Conservation (phyloP, 2,113 vertebrate species). For the Gymnocephalus cernua region DNA sequence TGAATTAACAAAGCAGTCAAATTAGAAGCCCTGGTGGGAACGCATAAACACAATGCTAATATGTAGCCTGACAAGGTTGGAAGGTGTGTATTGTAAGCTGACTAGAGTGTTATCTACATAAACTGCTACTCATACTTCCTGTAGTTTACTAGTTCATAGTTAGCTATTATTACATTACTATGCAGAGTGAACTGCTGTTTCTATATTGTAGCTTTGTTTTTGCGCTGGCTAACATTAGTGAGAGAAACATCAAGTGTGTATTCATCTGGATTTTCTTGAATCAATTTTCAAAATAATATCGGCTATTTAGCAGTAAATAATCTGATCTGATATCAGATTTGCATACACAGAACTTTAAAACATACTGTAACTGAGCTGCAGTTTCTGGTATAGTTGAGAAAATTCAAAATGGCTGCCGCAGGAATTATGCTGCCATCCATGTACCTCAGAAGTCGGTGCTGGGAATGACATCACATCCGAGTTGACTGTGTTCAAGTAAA, state of each 20-base stretch:
- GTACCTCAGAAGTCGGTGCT: too few species aligned
- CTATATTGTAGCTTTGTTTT: not conserved
- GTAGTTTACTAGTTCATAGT: not conserved
- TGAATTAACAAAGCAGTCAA: too few species aligned
- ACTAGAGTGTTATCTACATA: not conserved
- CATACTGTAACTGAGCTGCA: not conserved
- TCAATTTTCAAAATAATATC: not conserved
- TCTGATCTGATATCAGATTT: conserved; percentile 5
- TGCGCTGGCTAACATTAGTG: not conserved
- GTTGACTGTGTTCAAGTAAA: too few species aligned
- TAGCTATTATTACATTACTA: not conserved
- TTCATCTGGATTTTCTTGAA: not conserved
- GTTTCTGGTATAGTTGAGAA: not conserved
- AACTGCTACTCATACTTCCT: not conserved
- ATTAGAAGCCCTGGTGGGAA: too few species aligned
- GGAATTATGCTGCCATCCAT: not conserved
- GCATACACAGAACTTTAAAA: conserved; percentile 1
- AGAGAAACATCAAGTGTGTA: not conserved
- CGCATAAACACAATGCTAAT: too few species aligned
- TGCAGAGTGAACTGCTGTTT: not conserved
- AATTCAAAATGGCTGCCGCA: conserved; percentile 2
- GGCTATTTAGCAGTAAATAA: not conserved
- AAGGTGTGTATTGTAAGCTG: not conserved
- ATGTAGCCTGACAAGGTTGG: too few species aligned
- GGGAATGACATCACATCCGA: too few species aligned